These are phyloP conservation scores for Montipora cactus DNA, from an alignment of 64 coral and sea anemone genomes.

Conservation along the genomic window DNA sequence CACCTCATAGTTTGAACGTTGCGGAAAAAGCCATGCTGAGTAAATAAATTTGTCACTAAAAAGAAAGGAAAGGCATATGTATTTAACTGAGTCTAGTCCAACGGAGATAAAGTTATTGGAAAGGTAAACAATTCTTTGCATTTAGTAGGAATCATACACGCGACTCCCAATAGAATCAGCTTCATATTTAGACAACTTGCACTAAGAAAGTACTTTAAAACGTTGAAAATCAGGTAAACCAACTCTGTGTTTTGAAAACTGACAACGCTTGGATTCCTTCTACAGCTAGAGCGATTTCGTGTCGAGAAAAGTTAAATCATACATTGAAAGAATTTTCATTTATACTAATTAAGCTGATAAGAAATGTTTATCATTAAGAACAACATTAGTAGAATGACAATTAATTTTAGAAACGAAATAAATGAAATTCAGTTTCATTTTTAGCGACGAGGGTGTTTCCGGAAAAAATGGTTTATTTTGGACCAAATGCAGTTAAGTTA, in stretches of 20 bases:
- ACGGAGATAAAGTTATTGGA: not conserved
- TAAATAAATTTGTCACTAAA: not conserved
- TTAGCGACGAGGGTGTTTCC: not conserved
- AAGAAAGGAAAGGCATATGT: conserved; percentile 28
- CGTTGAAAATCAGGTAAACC: no score
- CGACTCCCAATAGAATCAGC: not conserved
- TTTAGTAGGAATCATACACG: conserved; percentile 13
- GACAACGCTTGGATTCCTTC: no score
- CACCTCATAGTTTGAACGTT: conserved; percentile 26
- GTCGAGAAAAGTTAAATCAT: no score
- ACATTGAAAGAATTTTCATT: no score
- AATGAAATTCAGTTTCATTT: not conserved
- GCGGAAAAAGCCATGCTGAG: conserved; percentile 2
- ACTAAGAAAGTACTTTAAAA: no score
- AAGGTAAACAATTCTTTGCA: not conserved
- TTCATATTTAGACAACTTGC: not conserved
- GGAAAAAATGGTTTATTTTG: not conserved
- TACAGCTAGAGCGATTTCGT: no score
- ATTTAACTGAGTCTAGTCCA: not conserved
- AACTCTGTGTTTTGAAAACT: no score
- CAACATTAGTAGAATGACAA: not conserved
- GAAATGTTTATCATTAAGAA: not conserved
- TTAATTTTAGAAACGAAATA: not conserved
- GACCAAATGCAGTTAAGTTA: no score
- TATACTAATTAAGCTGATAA: not conserved